A percentile compares a stretch with the other conserved stretches of the same genome.
phyloP scores from a whole-genome alignment of 2,888 invertebrate species.

The Argyresthia goedartella region DNA sequence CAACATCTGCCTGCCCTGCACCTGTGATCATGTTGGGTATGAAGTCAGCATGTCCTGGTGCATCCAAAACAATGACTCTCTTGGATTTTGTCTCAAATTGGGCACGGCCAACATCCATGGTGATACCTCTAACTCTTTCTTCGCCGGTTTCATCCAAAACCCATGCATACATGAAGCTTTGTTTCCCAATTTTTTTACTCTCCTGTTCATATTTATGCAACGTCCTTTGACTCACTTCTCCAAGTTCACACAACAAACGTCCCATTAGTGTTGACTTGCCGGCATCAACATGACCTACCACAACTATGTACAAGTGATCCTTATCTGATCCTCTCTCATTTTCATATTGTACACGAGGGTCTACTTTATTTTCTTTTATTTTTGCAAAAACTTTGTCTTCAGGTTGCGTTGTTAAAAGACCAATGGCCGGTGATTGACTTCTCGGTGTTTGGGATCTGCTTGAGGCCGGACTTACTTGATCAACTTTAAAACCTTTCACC shows the following conservation, averaged over 20 bases:
- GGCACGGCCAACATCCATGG: constrained; percentile 97
- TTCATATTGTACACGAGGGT: constrained; percentile 74
- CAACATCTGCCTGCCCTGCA: constrained; percentile 98
- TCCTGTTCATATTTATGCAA: constrained; percentile 99
- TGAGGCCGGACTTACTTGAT: constrained; percentile 25
- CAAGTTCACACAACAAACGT: constrained; percentile 87
- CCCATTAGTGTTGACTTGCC: constrained; percentile 99
- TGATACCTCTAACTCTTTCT: constrained; percentile 95
- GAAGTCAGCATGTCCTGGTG: constrained; percentile 99
- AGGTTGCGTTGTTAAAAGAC: constrained; percentile 58
- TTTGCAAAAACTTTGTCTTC: constrained; percentile 56
- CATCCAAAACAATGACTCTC: constrained; percentile 89
- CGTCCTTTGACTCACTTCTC: constrained; percentile 87
- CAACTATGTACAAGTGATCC: constrained; percentile 91
- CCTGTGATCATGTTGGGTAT: constrained; percentile 99
- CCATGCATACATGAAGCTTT: constrained; percentile 99
- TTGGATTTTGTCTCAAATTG: constrained; percentile 92
- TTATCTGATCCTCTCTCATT: constrained; percentile 85
- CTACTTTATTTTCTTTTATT: constrained; percentile 66
- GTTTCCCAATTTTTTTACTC: constrained; percentile 96
- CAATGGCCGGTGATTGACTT: constrained; percentile 78
- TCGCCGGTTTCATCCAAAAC: constrained; percentile 99
- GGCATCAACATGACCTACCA: constrained; percentile 97
- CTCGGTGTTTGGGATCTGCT: constrained; percentile 70
- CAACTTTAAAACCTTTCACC: constrained; percentile 73